These are phyloP conservation scores for Haemorhous mexicanus DNA, from an alignment of 2,113 vertebrate species.

Conservation along the genomic window DNA sequence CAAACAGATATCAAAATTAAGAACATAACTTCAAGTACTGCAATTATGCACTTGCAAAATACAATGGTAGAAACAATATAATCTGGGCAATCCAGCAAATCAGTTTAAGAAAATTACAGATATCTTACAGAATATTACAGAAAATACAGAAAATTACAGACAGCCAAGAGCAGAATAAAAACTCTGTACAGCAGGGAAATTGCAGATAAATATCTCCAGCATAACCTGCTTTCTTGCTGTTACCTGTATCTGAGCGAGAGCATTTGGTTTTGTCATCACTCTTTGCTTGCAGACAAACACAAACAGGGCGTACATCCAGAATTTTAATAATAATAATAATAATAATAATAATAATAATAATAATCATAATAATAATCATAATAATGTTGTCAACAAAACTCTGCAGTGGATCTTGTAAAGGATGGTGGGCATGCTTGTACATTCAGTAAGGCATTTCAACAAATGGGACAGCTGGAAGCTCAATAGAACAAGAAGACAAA, in stretches of 20 bases:
- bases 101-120: neutral
- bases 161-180: neutral
- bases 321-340: neutral
- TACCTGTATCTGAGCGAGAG: neutral
- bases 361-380: no score
- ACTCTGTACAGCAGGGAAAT: neutral
- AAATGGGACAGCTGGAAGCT: neutral
- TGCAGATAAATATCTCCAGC: neutral
- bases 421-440: neutral
- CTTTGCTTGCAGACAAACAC: neutral
- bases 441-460: neutral
- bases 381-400: neutral
- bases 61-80: rapidly evolving
- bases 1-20: neutral
- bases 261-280: neutral
- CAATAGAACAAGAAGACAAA: neutral
- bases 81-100: neutral
- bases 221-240: neutral
- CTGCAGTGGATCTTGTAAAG: neutral
- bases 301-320: neutral
- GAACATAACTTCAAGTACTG: rapidly evolving
- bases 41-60: neutral
- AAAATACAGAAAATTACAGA: no score
- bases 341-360: no score
- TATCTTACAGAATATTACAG: no score